phyloP scores from a whole-genome alignment of 2,113 vertebrate genomes.

The Lonchura striata region DNA sequence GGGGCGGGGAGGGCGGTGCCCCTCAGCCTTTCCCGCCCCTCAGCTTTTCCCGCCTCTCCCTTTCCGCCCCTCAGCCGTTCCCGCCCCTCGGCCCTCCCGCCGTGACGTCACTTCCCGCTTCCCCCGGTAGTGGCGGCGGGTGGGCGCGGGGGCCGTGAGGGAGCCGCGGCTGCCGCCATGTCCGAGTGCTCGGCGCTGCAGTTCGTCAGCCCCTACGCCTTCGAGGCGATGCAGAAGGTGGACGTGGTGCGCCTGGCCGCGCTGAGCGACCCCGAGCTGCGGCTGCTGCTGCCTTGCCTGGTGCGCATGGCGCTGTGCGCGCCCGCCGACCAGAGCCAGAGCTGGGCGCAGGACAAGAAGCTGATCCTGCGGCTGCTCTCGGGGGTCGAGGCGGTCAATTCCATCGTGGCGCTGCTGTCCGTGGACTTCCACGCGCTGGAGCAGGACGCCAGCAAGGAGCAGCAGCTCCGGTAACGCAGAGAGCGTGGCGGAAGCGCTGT shows the following conservation, averaged over 20 bases:
- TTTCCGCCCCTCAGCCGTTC: not conserved
- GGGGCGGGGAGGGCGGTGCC: not conserved
- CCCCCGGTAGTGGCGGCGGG: not conserved
- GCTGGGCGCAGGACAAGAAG: constrained; percentile 98
- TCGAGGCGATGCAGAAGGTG: constrained; percentile 98
- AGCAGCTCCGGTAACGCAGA: constrained; percentile 86
- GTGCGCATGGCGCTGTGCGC: constrained; percentile 97
- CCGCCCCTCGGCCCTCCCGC: not conserved
- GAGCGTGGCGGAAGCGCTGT: rapidly evolving
- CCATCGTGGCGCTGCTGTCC: constrained; percentile 94
- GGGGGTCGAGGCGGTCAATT: constrained; percentile 96
- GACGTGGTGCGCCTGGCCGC: constrained; percentile 89
- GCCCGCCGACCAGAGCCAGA: constrained; percentile 94
- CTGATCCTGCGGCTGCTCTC: constrained; percentile 95
- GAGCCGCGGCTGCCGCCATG: constrained; percentile 61
- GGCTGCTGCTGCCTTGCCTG: constrained; percentile 91
- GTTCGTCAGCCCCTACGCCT: constrained; percentile 92
- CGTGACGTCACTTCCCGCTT: not conserved
- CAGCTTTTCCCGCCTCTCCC: not conserved
- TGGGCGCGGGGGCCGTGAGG: not conserved
- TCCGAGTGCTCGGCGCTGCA: constrained; percentile 84
- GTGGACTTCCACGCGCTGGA: constrained; percentile 97
- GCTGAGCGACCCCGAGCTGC: constrained; percentile 90
- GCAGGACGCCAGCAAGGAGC: constrained; percentile 96
- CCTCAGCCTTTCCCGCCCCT: not conserved